Evolutionary conservation across 2,888 invertebrate species (phyloP).

Genomic region (Oscheius sp.): DNA sequence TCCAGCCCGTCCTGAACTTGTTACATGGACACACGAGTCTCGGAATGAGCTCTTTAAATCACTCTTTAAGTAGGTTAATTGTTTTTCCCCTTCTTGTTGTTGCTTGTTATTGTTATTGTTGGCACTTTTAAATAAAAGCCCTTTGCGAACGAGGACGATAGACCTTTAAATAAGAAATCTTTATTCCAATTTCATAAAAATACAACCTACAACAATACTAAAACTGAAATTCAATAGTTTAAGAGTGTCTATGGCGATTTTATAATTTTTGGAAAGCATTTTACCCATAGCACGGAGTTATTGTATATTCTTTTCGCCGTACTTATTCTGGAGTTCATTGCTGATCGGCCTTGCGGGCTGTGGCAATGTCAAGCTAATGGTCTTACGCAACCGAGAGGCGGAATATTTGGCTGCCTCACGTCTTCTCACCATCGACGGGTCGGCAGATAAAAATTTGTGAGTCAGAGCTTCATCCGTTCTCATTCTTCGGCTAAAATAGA

Average conservation of each 20-base stretch:
- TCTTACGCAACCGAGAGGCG: slow-evolving; percentile 52
- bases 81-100: slow-evolving; percentile 7
- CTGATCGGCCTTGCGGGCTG: slow-evolving; percentile 29
- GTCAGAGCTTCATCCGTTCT: slow-evolving; percentile 92
- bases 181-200: background rate
- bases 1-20: slow-evolving; percentile 60
- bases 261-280: slow-evolving; percentile 1
- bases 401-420: slow-evolving; percentile 76
- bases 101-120: slow-evolving; percentile 20
- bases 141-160: slow-evolving; percentile 1
- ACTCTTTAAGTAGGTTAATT: slow-evolving; percentile 44
- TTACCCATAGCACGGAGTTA: slow-evolving; percentile 18
- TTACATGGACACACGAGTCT: slow-evolving; percentile 65
- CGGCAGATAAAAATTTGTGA: slow-evolving; percentile 91
- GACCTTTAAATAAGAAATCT: background rate
- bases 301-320: slow-evolving; percentile 30
- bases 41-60: slow-evolving; percentile 68
- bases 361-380: slow-evolving; percentile 50
- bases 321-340: slow-evolving; percentile 25
- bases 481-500: slow-evolving; percentile 83
- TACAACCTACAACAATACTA: background rate
- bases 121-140: too few species aligned
- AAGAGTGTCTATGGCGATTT: background rate
- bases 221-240: background rate
- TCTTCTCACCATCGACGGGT: slow-evolving; percentile 90